Conservation (phyloP, 2,113 vertebrate genomes). For the Peromyscus maniculatus region DNA sequence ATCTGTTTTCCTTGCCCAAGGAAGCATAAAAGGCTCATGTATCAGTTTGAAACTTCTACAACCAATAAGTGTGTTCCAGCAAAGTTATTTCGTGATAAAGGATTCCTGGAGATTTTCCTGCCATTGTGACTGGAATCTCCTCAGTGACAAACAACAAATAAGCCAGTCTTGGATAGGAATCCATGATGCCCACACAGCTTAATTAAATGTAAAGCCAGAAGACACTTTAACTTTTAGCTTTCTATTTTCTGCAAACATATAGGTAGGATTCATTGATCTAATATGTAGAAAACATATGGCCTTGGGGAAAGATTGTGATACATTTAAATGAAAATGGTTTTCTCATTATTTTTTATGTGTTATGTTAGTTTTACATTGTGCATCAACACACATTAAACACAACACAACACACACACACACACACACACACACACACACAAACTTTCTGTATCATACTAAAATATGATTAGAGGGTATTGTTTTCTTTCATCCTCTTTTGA, state of each 20-base stretch:
- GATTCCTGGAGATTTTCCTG: neutral
- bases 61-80: neutral
- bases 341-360: conserved; percentile 10
- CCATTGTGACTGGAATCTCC: neutral
- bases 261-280: neutral
- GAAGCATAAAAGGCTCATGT: conserved; percentile 61
- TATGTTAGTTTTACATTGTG: neutral
- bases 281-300: neutral
- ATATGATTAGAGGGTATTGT: neutral
- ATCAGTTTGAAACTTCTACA: conserved; percentile 77
- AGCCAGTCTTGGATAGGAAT: neutral
- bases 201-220: neutral
- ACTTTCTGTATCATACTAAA: neutral
- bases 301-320: neutral
- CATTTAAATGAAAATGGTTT: neutral
- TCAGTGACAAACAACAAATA: neutral
- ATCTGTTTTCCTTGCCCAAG: neutral
- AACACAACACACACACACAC: neutral
- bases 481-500: neutral
- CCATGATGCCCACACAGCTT: neutral
- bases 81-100: conserved; percentile 51
- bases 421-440: neutral
- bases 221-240: neutral
- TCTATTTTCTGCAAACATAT: neutral
- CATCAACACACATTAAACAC: neutral